Base-by-base conservation (phyloP, 2,797 vertebrate genomes). In the Poeciliopsis presidionis region DNA sequence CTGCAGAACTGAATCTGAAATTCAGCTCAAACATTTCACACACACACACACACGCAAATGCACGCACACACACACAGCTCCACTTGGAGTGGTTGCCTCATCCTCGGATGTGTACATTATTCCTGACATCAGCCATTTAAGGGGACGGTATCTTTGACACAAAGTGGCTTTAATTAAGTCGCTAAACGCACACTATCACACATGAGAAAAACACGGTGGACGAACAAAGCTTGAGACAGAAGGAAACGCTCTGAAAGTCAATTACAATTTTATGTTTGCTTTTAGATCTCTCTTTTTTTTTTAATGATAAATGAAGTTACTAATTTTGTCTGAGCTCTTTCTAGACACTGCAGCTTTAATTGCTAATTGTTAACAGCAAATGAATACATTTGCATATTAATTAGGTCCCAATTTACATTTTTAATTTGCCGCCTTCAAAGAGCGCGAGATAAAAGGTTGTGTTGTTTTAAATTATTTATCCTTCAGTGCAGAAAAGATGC, bases 401-500 rank as follows among this genome's bases (percentile, higher is more conserved):
- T 99, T 97, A 98, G 96, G 94, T 96, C 96, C 96, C 95, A 98
- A 99, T 99, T 99, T 99, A 97, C 98, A 99, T 99, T 98, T 99
- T 99, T 99, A 98, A 99, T 99, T 99, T 98, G 96, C 97, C 95
- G 97, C 97, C 97, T 99, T 99, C 98, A 98, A 99, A 99, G 97
- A 97, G 97, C 97, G 97, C 95, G 97, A 98, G 98, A 99, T 99
- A 99, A 99, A 99, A 99, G 97, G 97, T 99, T 94, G 96, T 97
- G 97, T 99, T 99, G 98, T 99, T 99, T 99, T 98, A 98, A 98
- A 99, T 99, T 97, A 99, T 98, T 98, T 97, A 99, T 98, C 97
- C 97, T 97, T 97, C 97, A 97, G 98, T 97, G 97, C 96, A 96
- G 97, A 96, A 98, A 98, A 98, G 96, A 97, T 96, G 97, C 97